Conservation (phyloP, 2,888 invertebrate species). For the Zeuzera pyrina region DNA sequence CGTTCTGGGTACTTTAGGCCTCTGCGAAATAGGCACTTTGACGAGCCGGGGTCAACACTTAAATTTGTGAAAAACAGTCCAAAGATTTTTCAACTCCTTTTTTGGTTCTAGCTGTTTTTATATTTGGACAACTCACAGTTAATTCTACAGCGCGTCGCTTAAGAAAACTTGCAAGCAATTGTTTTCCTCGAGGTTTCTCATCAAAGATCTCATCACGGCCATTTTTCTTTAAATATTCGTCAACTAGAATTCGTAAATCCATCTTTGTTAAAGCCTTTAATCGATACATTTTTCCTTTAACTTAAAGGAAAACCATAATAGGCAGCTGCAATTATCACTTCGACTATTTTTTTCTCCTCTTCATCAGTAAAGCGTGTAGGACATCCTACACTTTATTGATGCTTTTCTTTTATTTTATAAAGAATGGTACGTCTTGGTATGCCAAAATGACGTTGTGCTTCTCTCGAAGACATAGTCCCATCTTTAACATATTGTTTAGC, state of each 20-base stretch:
- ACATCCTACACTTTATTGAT: background rate
- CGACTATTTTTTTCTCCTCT: background rate
- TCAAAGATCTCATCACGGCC: background rate
- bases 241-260: background rate
- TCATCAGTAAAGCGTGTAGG: background rate
- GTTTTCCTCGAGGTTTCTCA: background rate
- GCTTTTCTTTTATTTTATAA: background rate
- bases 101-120: background rate
- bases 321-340: background rate
- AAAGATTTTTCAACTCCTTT: background rate
- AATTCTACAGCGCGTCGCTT: background rate
- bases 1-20: conserved; percentile 11
- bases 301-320: background rate
- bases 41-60: conserved; percentile 13
- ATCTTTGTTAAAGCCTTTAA: too few species aligned
- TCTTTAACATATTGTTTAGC: background rate
- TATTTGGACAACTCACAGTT: background rate
- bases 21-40: conserved; percentile 12
- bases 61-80: conserved; percentile 12
- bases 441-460: background rate
- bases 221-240: conserved; percentile 1
- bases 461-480: background rate
- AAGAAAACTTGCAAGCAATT: background rate
- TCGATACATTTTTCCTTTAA: too few species aligned
- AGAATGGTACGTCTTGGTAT: background rate